These are phyloP conservation scores for Lerista edwardsae DNA, from an alignment of 2,797 vertebrate genomes.

Conservation along the genomic window DNA sequence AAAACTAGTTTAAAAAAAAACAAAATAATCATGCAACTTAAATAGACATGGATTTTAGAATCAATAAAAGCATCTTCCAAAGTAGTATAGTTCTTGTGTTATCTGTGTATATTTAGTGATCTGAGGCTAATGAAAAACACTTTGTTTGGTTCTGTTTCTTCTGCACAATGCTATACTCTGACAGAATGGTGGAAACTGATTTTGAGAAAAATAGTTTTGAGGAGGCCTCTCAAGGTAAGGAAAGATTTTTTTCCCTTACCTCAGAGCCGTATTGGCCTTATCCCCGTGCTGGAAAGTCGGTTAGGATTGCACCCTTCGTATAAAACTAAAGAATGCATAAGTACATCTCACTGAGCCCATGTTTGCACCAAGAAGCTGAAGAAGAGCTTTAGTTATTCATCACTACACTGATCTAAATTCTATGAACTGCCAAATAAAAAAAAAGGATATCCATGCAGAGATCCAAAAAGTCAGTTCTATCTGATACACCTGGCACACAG, in stretches of 20 bases:
- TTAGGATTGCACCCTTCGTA: too few species aligned
- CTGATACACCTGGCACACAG: neutral
- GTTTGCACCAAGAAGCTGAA: neutral
- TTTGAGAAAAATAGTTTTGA: too few species aligned
- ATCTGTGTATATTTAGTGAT: neutral
- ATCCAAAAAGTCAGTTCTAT: too few species aligned
- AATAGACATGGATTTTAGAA: neutral
- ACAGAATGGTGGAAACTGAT: too few species aligned
- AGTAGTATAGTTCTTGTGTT: neutral
- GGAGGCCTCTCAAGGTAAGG: too few species aligned
- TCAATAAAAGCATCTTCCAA: neutral
- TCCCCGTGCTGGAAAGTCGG: too few species aligned
- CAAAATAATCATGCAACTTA: neutral
- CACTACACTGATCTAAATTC: neutral
- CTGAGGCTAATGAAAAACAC: conserved; percentile 17
- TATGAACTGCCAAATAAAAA: neutral
- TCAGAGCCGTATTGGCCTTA: too few species aligned
- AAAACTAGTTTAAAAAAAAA: neutral
- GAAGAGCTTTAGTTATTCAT: neutral
- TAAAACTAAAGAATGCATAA: too few species aligned
- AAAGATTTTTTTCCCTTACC: too few species aligned
- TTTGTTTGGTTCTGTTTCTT: conserved; percentile 11
- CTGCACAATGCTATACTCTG: neutral
- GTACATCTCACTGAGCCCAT: neutral
- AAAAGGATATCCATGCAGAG: too few species aligned